Percentiles rank a stretch among this genome's conserved stretches.
Evolutionary conservation across 2,113 vertebrate genomes (phyloP).

Genomic region (Thymallus thymallus): DNA sequence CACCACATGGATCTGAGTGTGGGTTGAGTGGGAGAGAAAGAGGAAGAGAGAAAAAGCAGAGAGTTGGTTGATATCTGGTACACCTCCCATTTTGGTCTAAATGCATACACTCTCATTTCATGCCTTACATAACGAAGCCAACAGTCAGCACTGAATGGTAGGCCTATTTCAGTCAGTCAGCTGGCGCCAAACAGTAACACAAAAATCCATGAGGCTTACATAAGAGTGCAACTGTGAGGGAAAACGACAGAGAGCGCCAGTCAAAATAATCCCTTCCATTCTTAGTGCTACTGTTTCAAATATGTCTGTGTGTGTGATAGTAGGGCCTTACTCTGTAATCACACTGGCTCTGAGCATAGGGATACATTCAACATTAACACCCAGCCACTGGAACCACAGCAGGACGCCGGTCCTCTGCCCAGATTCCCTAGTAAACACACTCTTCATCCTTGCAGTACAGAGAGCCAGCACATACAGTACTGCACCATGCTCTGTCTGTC

Average conservation of each 20-base stretch:
- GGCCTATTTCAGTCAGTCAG: constrained; percentile 54
- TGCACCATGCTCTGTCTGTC: not conserved
- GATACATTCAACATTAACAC: constrained; percentile 22
- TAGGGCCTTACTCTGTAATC: constrained; percentile 52
- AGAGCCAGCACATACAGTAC: not conserved
- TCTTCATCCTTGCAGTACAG: not conserved
- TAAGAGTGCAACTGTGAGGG: constrained; percentile 25
- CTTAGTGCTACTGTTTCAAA: constrained; percentile 58
- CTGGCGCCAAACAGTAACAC: constrained; percentile 23
- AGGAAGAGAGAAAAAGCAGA: constrained; percentile 1
- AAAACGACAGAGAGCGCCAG: constrained; percentile 30
- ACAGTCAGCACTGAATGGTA: not conserved
- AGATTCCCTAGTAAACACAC: constrained; percentile 30
- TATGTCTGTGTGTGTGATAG: constrained; percentile 35
- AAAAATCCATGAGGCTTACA: constrained; percentile 44
- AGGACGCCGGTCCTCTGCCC: constrained; percentile 33
- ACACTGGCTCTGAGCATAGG: constrained; percentile 20
- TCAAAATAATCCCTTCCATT: constrained; percentile 66
- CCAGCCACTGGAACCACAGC: constrained; percentile 43
- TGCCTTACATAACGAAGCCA: constrained; percentile 42
- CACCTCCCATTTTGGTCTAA: constrained; percentile 42
- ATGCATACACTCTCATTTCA: constrained; percentile 23
- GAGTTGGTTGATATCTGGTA: constrained; percentile 1
- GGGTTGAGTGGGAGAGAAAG: constrained; percentile 16
- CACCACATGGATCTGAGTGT: constrained; percentile 14